Conservation (phyloP, 2,888 invertebrate species). For the Hypercompe scribonia region DNA sequence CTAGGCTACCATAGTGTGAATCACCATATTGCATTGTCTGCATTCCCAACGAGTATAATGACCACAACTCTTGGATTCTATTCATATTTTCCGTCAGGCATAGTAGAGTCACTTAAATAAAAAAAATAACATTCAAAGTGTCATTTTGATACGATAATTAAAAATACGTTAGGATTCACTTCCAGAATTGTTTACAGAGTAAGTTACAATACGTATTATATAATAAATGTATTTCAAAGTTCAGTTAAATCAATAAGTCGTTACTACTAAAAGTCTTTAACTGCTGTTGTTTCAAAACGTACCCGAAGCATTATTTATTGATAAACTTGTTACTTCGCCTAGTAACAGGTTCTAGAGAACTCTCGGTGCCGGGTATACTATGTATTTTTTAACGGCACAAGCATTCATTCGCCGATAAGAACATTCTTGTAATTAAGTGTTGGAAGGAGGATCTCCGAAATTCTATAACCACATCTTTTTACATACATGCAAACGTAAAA, state of each 20-base stretch:
- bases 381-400: constrained; percentile 38
- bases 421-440: constrained; percentile 15
- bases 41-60: too few relatives aligned
- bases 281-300: constrained; percentile 53
- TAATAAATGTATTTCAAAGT: background rate
- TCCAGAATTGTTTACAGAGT: background rate
- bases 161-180: background rate
- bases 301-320: constrained; percentile 67
- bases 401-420: constrained; percentile 10
- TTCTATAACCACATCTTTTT: background rate
- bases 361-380: constrained; percentile 40
- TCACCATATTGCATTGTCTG: too few relatives aligned
- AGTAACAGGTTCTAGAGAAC: constrained; percentile 38
- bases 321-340: constrained; percentile 61
- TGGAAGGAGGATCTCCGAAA: background rate
- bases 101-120: too few relatives aligned
- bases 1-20: too few relatives aligned
- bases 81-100: too few relatives aligned
- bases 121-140: background rate
- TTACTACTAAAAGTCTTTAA: constrained; percentile 35
- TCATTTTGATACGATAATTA: background rate
- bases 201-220: background rate
- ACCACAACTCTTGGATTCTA: too few relatives aligned
- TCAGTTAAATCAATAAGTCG: constrained; percentile 14
- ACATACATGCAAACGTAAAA: too few relatives aligned